These are phyloP conservation scores for Capromys pilorides DNA, from an alignment of 2,797 vertebrate species.

Conservation along the genomic window DNA sequence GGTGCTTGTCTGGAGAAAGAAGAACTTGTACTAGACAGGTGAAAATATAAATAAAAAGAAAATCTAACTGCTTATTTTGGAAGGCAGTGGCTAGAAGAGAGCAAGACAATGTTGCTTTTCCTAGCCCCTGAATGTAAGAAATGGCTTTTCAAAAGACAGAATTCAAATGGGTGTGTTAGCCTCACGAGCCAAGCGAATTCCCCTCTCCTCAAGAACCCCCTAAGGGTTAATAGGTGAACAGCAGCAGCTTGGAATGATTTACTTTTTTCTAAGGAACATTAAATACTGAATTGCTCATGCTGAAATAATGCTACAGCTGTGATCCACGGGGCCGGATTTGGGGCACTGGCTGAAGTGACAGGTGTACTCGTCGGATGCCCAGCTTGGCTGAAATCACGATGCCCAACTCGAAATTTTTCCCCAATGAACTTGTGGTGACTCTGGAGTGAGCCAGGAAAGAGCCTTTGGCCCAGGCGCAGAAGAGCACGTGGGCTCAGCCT, in stretches of 20 bases:
- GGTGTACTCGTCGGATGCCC: slow-evolving; percentile 56
- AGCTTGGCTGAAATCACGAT: background rate
- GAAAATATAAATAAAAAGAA: background rate
- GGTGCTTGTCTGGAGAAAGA: background rate
- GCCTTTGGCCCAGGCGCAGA: background rate
- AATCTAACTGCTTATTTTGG: background rate
- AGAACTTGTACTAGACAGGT: background rate
- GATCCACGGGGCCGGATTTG: slow-evolving; percentile 39
- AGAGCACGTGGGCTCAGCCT: background rate
- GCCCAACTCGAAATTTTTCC: slow-evolving; percentile 39
- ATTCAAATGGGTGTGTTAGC: background rate
- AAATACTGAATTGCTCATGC: slow-evolving; percentile 60
- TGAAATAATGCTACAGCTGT: slow-evolving; percentile 64
- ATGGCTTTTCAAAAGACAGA: background rate
- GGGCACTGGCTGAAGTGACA: slow-evolving; percentile 61
- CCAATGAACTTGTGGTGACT: background rate
- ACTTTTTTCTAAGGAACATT: slow-evolving; percentile 59
- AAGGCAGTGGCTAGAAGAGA: background rate
- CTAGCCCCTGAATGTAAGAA: background rate
- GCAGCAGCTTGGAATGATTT: background rate
- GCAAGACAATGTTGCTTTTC: background rate
- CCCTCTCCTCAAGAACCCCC: background rate
- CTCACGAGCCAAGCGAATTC: background rate
- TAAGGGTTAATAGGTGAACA: slow-evolving; percentile 38
- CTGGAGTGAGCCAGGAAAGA: slow-evolving; percentile 36